These are phyloP conservation scores for Capitella teleta DNA, from an alignment of 1,140 invertebrate genomes.

Conservation along the genomic window DNA sequence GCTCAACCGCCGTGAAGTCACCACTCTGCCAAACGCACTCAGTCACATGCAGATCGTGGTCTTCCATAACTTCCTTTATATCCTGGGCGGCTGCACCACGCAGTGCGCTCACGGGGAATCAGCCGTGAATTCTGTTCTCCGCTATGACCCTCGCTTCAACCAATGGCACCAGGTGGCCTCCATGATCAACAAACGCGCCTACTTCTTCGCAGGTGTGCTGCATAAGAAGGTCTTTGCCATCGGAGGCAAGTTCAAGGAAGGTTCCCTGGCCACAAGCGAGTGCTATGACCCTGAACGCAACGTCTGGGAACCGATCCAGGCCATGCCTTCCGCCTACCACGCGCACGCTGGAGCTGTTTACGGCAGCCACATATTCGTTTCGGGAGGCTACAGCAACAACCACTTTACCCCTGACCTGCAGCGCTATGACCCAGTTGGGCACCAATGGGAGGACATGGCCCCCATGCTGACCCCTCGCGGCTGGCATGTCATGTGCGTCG, in stretches of 20 bases:
- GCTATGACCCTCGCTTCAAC: slow-evolving; percentile 39
- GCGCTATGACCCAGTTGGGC: slow-evolving; percentile 29
- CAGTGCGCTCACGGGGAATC: slow-evolving; percentile 43
- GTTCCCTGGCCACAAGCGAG: slow-evolving; percentile 36
- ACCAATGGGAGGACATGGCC: slow-evolving; percentile 40
- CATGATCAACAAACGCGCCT: slow-evolving; percentile 40
- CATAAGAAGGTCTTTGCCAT: slow-evolving; percentile 36
- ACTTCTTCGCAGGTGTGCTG: slow-evolving; percentile 40
- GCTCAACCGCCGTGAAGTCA: slow-evolving; percentile 31
- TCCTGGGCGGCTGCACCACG: slow-evolving; percentile 40
- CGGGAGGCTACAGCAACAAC: slow-evolving; percentile 40
- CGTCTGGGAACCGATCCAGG: slow-evolving; percentile 33
- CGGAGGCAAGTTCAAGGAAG: slow-evolving; percentile 41
- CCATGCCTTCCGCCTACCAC: slow-evolving; percentile 39
- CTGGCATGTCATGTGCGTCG: slow-evolving; percentile 42
- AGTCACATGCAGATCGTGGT: slow-evolving; percentile 43
- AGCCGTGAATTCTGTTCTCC: slow-evolving; percentile 37
- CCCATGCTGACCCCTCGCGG: slow-evolving; percentile 40
- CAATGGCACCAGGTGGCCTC: slow-evolving; percentile 37
- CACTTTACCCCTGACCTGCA: slow-evolving; percentile 41
- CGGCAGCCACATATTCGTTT: slow-evolving; percentile 37
- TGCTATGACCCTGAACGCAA: slow-evolving; percentile 36
- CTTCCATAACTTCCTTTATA: slow-evolving; percentile 40
- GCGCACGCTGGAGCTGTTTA: slow-evolving; percentile 40
- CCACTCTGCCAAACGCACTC: slow-evolving; percentile 37